Conservation (phyloP, 2,113 vertebrate genomes). For the Periophthalmus modestus region DNA sequence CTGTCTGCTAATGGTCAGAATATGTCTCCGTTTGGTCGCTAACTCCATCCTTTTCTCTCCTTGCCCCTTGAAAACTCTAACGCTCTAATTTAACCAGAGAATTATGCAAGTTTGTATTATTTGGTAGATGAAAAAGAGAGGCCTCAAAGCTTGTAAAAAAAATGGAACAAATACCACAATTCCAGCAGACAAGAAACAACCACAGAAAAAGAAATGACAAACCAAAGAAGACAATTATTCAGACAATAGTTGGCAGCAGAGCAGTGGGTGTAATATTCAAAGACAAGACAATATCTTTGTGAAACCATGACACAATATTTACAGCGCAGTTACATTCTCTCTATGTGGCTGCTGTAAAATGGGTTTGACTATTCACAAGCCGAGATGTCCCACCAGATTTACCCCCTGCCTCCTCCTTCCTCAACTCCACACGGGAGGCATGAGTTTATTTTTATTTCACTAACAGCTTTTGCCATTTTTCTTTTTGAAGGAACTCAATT, state of each 20-base stretch:
- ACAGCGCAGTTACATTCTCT: conserved; percentile 12
- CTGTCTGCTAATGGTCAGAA: conserved; percentile 7
- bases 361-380: conserved; percentile 43
- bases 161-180: not conserved
- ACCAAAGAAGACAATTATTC: conserved; percentile 23
- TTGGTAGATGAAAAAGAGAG: too few species aligned
- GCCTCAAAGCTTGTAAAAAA: not conserved
- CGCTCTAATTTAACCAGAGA: too few species aligned
- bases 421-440: conserved; percentile 23
- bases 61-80: not conserved
- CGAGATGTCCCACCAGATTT: conserved; percentile 39
- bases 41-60: not conserved
- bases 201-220: conserved; percentile 3
- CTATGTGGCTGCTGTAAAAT: conserved; percentile 25
- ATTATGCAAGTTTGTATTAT: too few species aligned
- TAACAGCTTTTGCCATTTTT: conserved; percentile 21
- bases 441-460: conserved; percentile 47
- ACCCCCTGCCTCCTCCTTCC: conserved; percentile 18
- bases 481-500: conserved; percentile 1
- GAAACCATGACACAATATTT: conserved; percentile 26
- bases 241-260: conserved; percentile 7
- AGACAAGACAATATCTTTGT: conserved; percentile 18
- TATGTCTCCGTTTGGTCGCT: not conserved
- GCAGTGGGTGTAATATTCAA: conserved; percentile 11
- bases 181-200: not conserved